A percentile compares a stretch with the other conserved stretches of the same genome.
phyloP scores from a whole-genome alignment of 2,113 vertebrate genomes.

The Protobothrops mucrosquamatus region DNA sequence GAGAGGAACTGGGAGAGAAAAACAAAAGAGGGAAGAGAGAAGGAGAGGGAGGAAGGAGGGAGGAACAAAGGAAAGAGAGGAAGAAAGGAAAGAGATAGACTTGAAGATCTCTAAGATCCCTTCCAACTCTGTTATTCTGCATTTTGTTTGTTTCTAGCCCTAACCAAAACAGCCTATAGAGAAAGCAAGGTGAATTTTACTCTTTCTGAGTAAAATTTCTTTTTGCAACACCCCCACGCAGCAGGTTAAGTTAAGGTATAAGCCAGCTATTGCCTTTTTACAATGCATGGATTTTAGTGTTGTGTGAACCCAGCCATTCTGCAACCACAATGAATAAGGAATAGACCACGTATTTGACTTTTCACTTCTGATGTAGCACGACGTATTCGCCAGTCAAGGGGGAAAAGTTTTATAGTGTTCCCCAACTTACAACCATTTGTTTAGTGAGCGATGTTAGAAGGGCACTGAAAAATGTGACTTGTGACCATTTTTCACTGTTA shows the following conservation, averaged over 20 bases:
- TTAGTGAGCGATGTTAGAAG: background rate
- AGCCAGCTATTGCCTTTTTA: background rate
- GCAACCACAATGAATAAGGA: background rate
- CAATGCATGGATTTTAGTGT: background rate
- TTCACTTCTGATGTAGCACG: background rate
- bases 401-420: background rate
- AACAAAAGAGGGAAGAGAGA: background rate
- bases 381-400: background rate
- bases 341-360: background rate
- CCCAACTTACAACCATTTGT: background rate
- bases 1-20: background rate
- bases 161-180: background rate
- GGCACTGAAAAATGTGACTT: background rate
- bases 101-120: background rate
- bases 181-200: background rate
- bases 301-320: background rate
- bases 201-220: too few species aligned
- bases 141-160: background rate
- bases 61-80: background rate
- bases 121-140: background rate
- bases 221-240: background rate
- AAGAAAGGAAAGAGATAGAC: too few species aligned
- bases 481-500: background rate
- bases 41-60: background rate
- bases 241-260: background rate